phyloP scores from a whole-genome alignment of 2,888 invertebrate species.

The Synergus umbraculus region DNA sequence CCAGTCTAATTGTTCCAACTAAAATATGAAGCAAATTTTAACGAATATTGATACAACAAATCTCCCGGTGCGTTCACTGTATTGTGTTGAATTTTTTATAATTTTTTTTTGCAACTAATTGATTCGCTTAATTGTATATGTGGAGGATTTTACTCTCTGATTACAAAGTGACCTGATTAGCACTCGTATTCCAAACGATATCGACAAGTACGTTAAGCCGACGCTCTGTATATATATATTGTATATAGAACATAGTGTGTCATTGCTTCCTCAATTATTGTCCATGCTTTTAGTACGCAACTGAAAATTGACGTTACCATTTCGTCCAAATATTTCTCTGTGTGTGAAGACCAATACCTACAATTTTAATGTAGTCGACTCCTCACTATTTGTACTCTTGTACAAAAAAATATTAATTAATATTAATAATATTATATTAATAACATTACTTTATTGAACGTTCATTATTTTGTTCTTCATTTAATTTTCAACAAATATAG shows the following conservation, averaged over 20 bases:
- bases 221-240: neutral
- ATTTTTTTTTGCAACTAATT: neutral
- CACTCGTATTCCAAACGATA: neutral
- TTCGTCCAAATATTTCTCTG: neutral
- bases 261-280: constrained; percentile 16
- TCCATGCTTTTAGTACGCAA: constrained; percentile 11
- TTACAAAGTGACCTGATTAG: neutral
- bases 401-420: too few species aligned
- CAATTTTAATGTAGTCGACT: neutral
- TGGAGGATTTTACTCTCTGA: constrained; percentile 3
- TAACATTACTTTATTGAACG: too few species aligned
- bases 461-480: too few species aligned
- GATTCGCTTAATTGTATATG: neutral
- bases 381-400: too few species aligned
- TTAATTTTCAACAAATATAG: too few species aligned
- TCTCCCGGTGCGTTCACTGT: neutral
- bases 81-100: neutral
- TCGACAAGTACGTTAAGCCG: constrained; percentile 16
- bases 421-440: too few species aligned
- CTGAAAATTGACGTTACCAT: constrained; percentile 6
- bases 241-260: neutral
- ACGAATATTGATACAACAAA: neutral
- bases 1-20: neutral
- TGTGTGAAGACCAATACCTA: neutral
- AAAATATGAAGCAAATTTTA: neutral